phyloP scores from a whole-genome alignment of 1,140 invertebrate species.

The Polypedilum vanderplanki region DNA sequence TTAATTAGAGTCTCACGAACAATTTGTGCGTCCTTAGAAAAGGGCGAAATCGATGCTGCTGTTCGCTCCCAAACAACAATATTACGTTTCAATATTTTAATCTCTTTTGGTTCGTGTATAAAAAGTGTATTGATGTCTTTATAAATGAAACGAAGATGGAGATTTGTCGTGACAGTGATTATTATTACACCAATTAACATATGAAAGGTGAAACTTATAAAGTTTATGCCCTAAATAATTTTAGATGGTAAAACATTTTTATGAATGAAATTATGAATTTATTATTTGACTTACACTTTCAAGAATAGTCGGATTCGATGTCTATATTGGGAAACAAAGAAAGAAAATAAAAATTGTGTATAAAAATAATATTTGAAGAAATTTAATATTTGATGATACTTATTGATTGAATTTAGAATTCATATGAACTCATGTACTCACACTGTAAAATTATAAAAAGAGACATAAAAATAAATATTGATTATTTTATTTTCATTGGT shows the following conservation, averaged over 20 bases:
- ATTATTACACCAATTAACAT: constrained; percentile 60
- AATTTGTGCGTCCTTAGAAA: constrained; percentile 65
- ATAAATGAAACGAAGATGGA: constrained; percentile 57
- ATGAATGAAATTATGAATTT: too few relatives aligned
- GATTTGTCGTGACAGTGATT: constrained; percentile 51
- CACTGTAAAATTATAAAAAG: too few relatives aligned
- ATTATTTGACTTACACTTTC: constrained; percentile 48
- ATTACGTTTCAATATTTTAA: constrained; percentile 63
- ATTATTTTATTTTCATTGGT: too few relatives aligned
- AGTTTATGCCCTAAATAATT: constrained; percentile 57
- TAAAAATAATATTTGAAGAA: too few relatives aligned
- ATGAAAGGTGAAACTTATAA: constrained; percentile 60
- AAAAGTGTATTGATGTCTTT: constrained; percentile 52
- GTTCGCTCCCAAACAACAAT: constrained; percentile 68
- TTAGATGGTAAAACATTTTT: too few relatives aligned
- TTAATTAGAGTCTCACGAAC: constrained; percentile 59
- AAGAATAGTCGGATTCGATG: constrained; percentile 57
- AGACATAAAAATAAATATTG: too few relatives aligned
- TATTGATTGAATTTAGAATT: too few relatives aligned
- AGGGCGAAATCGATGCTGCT: constrained; percentile 59
- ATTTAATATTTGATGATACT: too few relatives aligned
- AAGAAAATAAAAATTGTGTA: background rate
- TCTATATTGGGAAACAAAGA: constrained; percentile 36
- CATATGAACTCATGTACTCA: too few relatives aligned
- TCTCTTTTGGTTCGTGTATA: constrained; percentile 59